These are phyloP conservation scores for Pseudoips prasinana DNA, from an alignment of 2,888 invertebrate species.

Conservation along the genomic window DNA sequence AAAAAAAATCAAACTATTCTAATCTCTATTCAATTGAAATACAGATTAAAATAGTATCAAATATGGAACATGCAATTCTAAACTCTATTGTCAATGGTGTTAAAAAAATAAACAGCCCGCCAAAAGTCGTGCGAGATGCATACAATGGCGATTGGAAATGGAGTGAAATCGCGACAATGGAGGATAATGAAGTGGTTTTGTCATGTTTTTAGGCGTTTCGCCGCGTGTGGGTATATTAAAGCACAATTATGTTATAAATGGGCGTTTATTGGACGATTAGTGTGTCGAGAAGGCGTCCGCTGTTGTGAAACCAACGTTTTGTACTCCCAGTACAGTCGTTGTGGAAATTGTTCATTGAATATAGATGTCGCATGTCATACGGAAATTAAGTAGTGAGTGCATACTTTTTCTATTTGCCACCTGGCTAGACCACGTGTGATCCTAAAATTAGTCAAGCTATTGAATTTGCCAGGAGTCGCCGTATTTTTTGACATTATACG, in stretches of 20 bases:
- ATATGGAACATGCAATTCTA: constrained; percentile 25
- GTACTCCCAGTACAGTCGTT: constrained; percentile 31
- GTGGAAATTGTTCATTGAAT: constrained; percentile 8
- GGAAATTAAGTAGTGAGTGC: background rate
- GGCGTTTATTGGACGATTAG: constrained; percentile 73
- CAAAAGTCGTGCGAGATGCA: constrained; percentile 33
- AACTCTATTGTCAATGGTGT: constrained; percentile 16
- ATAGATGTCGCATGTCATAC: constrained; percentile 6
- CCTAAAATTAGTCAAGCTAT: background rate
- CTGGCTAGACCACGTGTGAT: constrained; percentile 2
- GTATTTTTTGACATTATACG: no score
- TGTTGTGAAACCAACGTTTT: constrained; percentile 46
- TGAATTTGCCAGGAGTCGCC: no score
- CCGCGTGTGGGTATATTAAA: constrained; percentile 68
- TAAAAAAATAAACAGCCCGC: constrained; percentile 29
- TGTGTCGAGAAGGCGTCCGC: constrained; percentile 31
- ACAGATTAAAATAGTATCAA: constrained; percentile 16
- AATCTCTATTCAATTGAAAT: constrained; percentile 1
- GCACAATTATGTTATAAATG: constrained; percentile 72
- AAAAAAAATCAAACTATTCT: constrained; percentile 10
- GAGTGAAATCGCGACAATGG: constrained; percentile 66
- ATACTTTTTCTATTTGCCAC: constrained; percentile 6
- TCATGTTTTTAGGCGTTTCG: constrained; percentile 56
- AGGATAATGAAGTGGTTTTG: constrained; percentile 60
- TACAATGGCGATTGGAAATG: constrained; percentile 57